These are phyloP conservation scores for Napeogenes sylphis DNA, from an alignment of 2,888 invertebrate species.

Conservation along the genomic window DNA sequence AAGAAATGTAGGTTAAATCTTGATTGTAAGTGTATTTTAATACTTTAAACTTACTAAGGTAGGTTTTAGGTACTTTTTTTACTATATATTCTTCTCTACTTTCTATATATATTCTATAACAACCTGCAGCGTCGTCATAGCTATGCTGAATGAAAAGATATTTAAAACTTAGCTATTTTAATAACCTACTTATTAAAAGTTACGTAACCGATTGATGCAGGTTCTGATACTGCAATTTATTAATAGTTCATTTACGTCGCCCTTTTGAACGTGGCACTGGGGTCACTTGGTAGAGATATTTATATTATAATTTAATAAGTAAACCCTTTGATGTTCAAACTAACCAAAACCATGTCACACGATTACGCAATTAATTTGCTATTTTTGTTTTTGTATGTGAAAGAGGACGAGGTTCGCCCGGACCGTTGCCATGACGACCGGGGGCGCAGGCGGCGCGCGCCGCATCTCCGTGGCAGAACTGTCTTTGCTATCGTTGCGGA, in stretches of 20 bases:
- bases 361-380: conserved; percentile 74
- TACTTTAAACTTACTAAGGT: no score
- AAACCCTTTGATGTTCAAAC: conserved; percentile 48
- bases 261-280: no score
- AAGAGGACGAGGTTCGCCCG: conserved; percentile 66
- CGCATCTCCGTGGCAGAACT: conserved; percentile 64
- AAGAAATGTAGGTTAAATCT: no score
- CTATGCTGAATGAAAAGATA: no score
- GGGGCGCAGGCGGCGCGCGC: conserved; percentile 74
- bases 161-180: not conserved
- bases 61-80: no score
- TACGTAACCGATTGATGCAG: conserved; percentile 12
- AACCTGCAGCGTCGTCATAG: no score
- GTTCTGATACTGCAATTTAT: conserved; percentile 1
- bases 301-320: not conserved
- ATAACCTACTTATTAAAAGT: conserved; percentile 11
- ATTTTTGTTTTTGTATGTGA: conserved; percentile 71
- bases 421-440: conserved; percentile 66
- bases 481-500: conserved; percentile 59
- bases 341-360: conserved; percentile 54
- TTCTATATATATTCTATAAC: no score
- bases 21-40: no score
- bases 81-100: no score
- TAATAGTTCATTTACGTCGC: no score
- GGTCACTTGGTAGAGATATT: no score